phyloP scores from a whole-genome alignment of 1,140 invertebrate genomes.

The Galendromus occidentalis region DNA sequence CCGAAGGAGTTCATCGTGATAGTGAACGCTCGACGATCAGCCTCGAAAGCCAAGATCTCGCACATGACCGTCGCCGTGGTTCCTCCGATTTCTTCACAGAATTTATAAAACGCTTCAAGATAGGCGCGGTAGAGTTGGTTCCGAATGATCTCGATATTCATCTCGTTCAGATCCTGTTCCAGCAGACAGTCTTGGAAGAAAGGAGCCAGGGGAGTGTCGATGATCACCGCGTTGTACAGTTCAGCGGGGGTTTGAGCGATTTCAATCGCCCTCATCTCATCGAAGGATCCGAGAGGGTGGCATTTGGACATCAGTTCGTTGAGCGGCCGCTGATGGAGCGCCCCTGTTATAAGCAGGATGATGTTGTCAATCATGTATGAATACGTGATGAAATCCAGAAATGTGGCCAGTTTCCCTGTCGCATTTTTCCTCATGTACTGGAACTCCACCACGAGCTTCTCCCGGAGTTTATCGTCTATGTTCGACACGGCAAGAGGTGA shows the following conservation, averaged over 20 bases:
- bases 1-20: constrained; percentile 99
- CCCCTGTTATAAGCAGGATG: constrained; percentile 93
- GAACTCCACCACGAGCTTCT: constrained; percentile 96
- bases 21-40: constrained; percentile 93
- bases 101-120: too few species aligned
- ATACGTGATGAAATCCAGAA: constrained; percentile 92
- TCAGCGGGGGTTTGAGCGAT: constrained; percentile 95
- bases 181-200: constrained; percentile 96
- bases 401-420: constrained; percentile 86
- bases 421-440: constrained; percentile 95
- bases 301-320: constrained; percentile 96
- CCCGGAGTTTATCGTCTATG: constrained; percentile 92
- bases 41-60: constrained; percentile 96
- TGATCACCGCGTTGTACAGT: too few species aligned
- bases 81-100: constrained; percentile 89
- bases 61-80: constrained; percentile 98
- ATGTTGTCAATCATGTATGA: constrained; percentile 99
- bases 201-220: constrained; percentile 98
- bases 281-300: constrained; percentile 95
- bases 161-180: constrained; percentile 92
- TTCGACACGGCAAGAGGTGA: constrained; percentile 89
- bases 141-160: too few species aligned
- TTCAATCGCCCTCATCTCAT: constrained; percentile 99
- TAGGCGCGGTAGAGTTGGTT: too few species aligned
- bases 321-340: constrained; percentile 91